Percentiles rank a stretch among this genome's conserved stretches.
phyloP scores from a whole-genome alignment of 2,113 vertebrate species.

The Scomber colias region DNA sequence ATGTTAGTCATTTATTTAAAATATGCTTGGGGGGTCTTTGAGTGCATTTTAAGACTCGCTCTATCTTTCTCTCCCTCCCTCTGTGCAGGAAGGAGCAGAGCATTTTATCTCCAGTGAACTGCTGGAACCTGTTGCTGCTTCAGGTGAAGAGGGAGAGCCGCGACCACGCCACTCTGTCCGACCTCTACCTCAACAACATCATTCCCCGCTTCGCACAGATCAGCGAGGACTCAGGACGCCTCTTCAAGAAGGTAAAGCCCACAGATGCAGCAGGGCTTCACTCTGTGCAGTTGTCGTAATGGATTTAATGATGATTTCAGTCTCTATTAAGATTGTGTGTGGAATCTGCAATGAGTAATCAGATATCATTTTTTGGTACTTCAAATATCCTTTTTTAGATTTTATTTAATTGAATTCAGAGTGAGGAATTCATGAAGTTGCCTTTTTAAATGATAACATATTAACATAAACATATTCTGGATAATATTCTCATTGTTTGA shows the following conservation, averaged over 20 bases:
- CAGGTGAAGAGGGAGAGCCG: constrained; percentile 98
- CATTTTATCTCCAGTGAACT: constrained; percentile 95
- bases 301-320: not conserved
- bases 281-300: not conserved
- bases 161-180: constrained; percentile 96
- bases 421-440: no score
- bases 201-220: constrained; percentile 98
- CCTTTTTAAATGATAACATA: no score
- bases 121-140: constrained; percentile 97
- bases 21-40: not conserved
- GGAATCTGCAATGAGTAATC: not conserved
- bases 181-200: constrained; percentile 99
- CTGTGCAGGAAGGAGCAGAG: constrained; percentile 92
- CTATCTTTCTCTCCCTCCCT: constrained; percentile 3
- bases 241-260: constrained; percentile 95
- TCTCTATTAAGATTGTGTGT: not conserved
- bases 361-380: not conserved
- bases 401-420: no score
- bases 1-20: constrained; percentile 9
- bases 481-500: no score
- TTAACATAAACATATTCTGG: no score
- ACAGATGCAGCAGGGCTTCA: not conserved
- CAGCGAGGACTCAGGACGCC: constrained; percentile 96
- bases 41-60: not conserved
- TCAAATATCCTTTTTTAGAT: no score